A percentile compares a stretch with the other conserved stretches of the same genome.
phyloP scores from a whole-genome alignment of 2,113 vertebrate genomes.

The Dipodomys merriami region DNA sequence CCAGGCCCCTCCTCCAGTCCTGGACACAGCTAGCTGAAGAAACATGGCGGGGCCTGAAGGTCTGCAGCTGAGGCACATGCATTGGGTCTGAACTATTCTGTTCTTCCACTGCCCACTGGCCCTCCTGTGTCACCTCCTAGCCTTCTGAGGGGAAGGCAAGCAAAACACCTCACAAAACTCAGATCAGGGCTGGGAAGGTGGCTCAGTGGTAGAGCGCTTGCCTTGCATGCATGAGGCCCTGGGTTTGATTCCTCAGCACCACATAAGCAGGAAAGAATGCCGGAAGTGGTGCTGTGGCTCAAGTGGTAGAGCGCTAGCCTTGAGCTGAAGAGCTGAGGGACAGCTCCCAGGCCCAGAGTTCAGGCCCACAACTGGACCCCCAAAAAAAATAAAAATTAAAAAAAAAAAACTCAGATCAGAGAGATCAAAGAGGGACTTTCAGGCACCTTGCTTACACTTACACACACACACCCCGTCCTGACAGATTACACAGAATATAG shows the following conservation, averaged over 20 bases:
- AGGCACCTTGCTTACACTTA: too few species aligned
- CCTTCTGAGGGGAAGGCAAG: neutral
- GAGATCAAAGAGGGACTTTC: neutral
- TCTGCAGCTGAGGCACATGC: neutral
- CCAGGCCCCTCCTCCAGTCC: neutral
- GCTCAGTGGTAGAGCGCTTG: too few species aligned
- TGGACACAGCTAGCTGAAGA: neutral
- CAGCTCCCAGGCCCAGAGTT: too few species aligned
- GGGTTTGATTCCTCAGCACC: too few species aligned
- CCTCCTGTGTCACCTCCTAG: neutral
- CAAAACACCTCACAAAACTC: neutral
- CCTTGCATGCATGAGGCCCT: too few species aligned
- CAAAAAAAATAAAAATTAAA: too few species aligned
- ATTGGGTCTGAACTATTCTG: neutral
- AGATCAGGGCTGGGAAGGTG: neutral
- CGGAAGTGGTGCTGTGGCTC: too few species aligned
- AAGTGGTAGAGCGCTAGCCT: too few species aligned
- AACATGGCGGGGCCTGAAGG: neutral
- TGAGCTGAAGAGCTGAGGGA: too few species aligned
- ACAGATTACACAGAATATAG: neutral
- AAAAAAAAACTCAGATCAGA: neutral
- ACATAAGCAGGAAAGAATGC: too few species aligned
- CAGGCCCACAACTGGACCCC: too few species aligned
- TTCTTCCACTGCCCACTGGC: neutral
- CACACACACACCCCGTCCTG: neutral